These are phyloP conservation scores for Oostethus manadensis DNA, from an alignment of 2,113 vertebrate genomes.

Conservation along the genomic window DNA sequence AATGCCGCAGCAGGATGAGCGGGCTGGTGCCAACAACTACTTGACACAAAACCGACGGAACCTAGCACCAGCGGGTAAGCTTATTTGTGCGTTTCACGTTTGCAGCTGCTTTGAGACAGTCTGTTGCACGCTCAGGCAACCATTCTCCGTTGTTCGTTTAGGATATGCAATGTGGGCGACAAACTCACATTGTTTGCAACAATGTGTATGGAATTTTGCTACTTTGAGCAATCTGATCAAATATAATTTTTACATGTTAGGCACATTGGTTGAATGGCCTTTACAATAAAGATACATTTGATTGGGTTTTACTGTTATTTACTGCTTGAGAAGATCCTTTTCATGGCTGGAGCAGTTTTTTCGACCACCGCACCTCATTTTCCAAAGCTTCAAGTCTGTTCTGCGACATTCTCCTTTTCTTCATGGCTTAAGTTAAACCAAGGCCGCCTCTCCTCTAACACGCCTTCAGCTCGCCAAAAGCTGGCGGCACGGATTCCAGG, in stretches of 20 bases:
- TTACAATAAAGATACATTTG: not conserved
- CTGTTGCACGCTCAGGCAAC: not conserved
- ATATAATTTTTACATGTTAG: not conserved
- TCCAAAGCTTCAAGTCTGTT: not conserved
- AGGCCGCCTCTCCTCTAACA: conserved; percentile 27
- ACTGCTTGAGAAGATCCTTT: not conserved
- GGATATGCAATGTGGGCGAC: not conserved
- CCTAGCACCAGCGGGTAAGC: conserved; percentile 8
- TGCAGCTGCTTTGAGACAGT: no score
- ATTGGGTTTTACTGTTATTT: not conserved
- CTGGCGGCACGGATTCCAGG: conserved; percentile 37
- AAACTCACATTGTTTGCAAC: not conserved
- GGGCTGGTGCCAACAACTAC: conserved; percentile 2
- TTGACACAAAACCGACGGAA: conserved; percentile 12
- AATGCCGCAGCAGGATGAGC: conserved; percentile 11
- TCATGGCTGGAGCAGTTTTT: not conserved
- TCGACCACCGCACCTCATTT: not conserved
- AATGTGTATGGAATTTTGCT: not conserved
- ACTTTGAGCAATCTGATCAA: not conserved
- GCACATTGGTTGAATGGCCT: not conserved
- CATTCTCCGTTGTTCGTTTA: not conserved
- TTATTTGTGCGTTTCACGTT: not conserved
- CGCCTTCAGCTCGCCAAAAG: conserved; percentile 42
- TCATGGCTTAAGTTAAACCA: conserved; percentile 4
- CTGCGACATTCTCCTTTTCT: not conserved